Base-by-base conservation (phyloP, 2,888 invertebrate species). In the Drosophila demipolita region DNA sequence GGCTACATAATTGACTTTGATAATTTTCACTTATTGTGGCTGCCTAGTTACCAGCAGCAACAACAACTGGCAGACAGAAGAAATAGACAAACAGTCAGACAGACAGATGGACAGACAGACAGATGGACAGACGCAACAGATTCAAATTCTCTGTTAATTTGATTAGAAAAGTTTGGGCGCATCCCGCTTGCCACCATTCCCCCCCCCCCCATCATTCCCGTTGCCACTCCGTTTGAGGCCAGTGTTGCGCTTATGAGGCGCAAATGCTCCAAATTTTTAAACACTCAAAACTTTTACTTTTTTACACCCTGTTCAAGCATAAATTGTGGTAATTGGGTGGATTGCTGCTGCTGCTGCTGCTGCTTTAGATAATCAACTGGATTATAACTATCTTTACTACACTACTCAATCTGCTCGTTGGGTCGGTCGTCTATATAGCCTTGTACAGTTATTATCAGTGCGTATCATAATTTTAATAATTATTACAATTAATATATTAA, bases 131-230 rank as follows among this genome's bases (percentile, higher is more conserved):
- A 50, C 62, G 73, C 82, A 79, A 79, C 80, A 83, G 80, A 77
- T 78, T 78, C 67, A 80, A 80, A 78, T 80, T 74, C 66, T 71
- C 82, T 87, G 89, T 87, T 91, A 91, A 91, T 91, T 91, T 91
- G 89, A 91, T 90, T 90, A 91, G 91, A 90, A 90, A 90, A 90
- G 81, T 91, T 90, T 83, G 58, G 20, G 35, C 48, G 36, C 42
- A 26, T 63, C 48, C 38, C 35, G 33, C 36, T 33, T 61, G 58
- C 59, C 62, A 35, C 8, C 59, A 2, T 35, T 29, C 26, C 23
- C 15, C 2, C 2, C 17, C 17, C 50, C 26, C 26, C 20, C 36
- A 40, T n/a, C 17, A 40, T 20, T 20, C 11, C 57, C 23, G 33
- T 12, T 11, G 17, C 36, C 26, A 29, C 45, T 48, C 33, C 69